Evolutionary conservation across 2,888 invertebrate species (phyloP).

Genomic region (Athalia circularis): DNA sequence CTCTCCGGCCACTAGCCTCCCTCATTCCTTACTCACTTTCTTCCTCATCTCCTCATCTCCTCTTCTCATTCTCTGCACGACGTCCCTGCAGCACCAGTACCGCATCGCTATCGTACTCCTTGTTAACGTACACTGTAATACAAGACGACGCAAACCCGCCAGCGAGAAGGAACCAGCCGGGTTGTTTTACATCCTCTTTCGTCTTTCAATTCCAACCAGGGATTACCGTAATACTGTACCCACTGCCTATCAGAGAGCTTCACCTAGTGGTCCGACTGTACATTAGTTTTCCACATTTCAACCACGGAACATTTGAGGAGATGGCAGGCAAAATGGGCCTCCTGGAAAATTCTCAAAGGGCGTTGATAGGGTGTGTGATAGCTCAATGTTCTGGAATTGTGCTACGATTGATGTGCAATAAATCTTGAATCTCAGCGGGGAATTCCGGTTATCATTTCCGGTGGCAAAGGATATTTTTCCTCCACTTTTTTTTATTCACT

Average conservation of each 20-base stretch:
- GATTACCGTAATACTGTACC: conserved; percentile 30
- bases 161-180: background rate
- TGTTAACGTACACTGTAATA: conserved; percentile 10
- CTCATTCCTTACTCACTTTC: background rate
- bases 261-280: background rate
- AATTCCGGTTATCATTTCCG: no score
- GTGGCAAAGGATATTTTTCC: no score
- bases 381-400: no score
- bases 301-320: no score
- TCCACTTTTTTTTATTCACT: no score
- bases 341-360: no score
- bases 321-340: no score
- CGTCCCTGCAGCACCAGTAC: background rate
- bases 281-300: no score
- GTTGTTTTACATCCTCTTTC: background rate
- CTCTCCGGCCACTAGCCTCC: background rate
- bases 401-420: no score
- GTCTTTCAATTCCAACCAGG: conserved; percentile 29
- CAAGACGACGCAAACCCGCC: no score
- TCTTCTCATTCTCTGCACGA: background rate
- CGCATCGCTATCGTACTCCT: background rate
- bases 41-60: background rate
- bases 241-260: background rate
- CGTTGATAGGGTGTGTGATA: no score
- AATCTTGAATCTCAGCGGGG: no score